Base-by-base conservation (phyloP, 2,797 vertebrate species). In the Helostoma temminkii region DNA sequence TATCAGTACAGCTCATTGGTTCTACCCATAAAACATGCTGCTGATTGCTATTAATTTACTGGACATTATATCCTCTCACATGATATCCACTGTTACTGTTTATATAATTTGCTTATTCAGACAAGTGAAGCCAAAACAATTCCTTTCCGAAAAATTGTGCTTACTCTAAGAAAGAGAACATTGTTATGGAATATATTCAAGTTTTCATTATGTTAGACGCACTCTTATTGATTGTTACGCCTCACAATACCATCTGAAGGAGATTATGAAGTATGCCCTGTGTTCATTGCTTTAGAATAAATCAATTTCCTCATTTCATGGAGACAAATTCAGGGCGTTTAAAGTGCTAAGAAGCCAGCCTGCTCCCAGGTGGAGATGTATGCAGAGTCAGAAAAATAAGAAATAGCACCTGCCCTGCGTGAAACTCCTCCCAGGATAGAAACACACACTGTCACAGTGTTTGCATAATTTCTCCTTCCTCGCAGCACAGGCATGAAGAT, bases 1-100 rank as follows among this genome's bases (percentile, higher is more conserved):
- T 95, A 54, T 57, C 56, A 10, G 34, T 34, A 49, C 28, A 9
- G 6, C 28, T 61, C 58, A 55, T 67, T 11, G 16, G 7, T 45
- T 78, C 30, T 1, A 3, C 34, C 69, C 74, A 21, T 66, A 64
- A 66, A 21, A 45, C 21, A 42, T 21, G 42, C 67, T 68, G 71
- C 32, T 46, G 28, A 49, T 71, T 52, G 59, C 39, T 10, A 30
- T 55, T 59, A 2, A 45, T 78, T 77, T 60, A 72, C 61, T 21
- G n/a, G 14, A 30, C 19, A 21, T 66, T 43, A 59, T 4, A 50
- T 12, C 9, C 19, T 46, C 24, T 25, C 24, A n/a, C n/a, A 4
- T 34, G 25, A 57, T 26, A 30, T 37, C 34, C 16, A 48, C 7
- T 15, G 36, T 18, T 7, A 19, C n/a, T 12, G 32, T 43, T 48